These are phyloP conservation scores for Psilanteris sp. DNA, from an alignment of 1,140 invertebrate genomes.

Conservation along the genomic window DNA sequence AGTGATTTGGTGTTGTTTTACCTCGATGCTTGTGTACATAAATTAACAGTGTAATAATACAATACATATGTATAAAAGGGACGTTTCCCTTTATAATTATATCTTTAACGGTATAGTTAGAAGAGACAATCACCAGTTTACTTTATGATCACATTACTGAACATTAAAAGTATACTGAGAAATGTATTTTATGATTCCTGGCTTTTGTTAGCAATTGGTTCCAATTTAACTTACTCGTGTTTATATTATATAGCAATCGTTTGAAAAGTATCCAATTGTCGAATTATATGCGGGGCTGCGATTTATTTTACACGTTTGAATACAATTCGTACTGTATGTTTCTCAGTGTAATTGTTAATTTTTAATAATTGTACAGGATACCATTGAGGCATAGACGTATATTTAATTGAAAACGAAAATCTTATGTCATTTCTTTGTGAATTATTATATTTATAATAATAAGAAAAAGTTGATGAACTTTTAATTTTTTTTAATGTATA, in stretches of 20 bases:
- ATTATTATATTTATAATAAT: slow-evolving; percentile 2
- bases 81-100: background rate
- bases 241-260: background rate
- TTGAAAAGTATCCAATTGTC: too few species aligned
- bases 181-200: slow-evolving; percentile 11
- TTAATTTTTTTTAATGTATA: slow-evolving; percentile 1
- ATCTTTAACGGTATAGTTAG: slow-evolving; percentile 14
- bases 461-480: slow-evolving; percentile 6
- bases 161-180: slow-evolving; percentile 10
- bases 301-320: too few species aligned
- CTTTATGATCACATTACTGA: slow-evolving; percentile 5
- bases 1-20: slow-evolving; percentile 21
- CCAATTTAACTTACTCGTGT: too few species aligned
- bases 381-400: slow-evolving; percentile 3
- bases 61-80: slow-evolving; percentile 8
- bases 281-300: too few species aligned
- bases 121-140: slow-evolving; percentile 1
- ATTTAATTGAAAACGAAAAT: too few species aligned
- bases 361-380: slow-evolving; percentile 23
- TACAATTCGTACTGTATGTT: slow-evolving; percentile 11
- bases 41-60: slow-evolving; percentile 10
- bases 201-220: too few species aligned
- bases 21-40: slow-evolving; percentile 43
- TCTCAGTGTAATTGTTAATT: slow-evolving; percentile 20
- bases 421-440: too few species aligned